These are phyloP conservation scores for Eremobia ochroleuca DNA, from an alignment of 2,888 invertebrate species.

Conservation along the genomic window DNA sequence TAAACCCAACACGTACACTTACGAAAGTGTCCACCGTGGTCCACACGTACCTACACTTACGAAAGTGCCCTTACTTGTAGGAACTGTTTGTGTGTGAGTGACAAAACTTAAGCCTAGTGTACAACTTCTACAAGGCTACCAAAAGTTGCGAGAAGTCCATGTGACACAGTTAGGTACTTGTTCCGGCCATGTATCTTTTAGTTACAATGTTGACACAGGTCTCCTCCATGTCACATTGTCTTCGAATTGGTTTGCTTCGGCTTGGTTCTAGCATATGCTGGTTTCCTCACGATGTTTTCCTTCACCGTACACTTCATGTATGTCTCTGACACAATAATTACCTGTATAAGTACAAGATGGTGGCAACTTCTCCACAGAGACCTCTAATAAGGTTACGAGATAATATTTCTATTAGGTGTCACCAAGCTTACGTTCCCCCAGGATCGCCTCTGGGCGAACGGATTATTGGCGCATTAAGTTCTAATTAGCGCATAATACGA, in stretches of 20 bases:
- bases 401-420: conserved; percentile 15
- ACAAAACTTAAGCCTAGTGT: background rate
- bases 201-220: background rate
- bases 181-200: background rate
- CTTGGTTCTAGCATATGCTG: background rate
- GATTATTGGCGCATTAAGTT: conserved; percentile 14
- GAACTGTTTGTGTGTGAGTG: too few relatives aligned
- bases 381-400: background rate
- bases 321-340: background rate
- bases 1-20: too few relatives aligned
- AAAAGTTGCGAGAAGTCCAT: background rate
- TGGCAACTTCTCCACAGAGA: background rate
- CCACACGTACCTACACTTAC: too few relatives aligned
- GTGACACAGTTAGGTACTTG: background rate
- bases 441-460: background rate
- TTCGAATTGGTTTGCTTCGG: too few relatives aligned
- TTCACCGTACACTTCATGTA: background rate
- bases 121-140: background rate
- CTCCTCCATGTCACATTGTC: background rate
- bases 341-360: background rate
- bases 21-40: too few relatives aligned
- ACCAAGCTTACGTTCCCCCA: conserved; percentile 24
- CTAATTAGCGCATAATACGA: conserved; percentile 3
- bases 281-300: background rate
- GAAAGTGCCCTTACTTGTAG: too few relatives aligned